These are phyloP conservation scores for Cosmopolites sordidus DNA, from an alignment of 2,888 invertebrate genomes.

Conservation along the genomic window DNA sequence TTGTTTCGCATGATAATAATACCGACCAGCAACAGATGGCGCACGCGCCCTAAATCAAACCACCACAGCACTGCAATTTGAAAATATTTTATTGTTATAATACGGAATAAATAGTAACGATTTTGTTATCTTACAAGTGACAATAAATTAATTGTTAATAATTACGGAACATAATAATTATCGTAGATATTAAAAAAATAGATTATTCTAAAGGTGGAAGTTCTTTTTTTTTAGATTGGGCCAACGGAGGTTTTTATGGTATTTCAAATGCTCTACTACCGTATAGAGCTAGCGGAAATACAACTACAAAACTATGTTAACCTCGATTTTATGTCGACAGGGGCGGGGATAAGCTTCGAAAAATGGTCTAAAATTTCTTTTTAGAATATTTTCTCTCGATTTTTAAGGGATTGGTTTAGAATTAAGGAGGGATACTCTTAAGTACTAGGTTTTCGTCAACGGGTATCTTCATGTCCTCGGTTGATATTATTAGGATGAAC, in stretches of 20 bases:
- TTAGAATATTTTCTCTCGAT: not conserved
- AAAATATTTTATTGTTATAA: too few species aligned
- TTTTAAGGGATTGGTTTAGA: not conserved
- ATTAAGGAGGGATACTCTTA: not conserved
- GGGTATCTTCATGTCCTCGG: not conserved
- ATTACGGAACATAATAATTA: too few species aligned
- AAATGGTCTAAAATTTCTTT: not conserved
- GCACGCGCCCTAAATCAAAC: too few species aligned
- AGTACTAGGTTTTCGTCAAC: not conserved
- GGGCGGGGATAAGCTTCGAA: not conserved
- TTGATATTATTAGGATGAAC: not conserved
- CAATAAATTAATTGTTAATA: too few species aligned
- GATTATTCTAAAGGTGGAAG: too few species aligned
- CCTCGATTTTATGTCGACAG: not conserved
- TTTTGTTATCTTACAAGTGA: too few species aligned
- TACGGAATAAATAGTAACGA: too few species aligned
- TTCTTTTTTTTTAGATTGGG: too few species aligned
- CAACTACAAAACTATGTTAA: not conserved
- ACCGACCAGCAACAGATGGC: too few species aligned
- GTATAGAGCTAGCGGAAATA: constrained; percentile 4
- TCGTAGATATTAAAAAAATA: too few species aligned
- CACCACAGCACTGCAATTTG: too few species aligned
- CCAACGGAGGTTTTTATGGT: not conserved
- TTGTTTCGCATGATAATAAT: too few species aligned
- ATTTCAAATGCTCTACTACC: not conserved